These are phyloP conservation scores for Zoanthus solanderi DNA, from an alignment of 92 coral and sea anemone species.

Conservation along the genomic window DNA sequence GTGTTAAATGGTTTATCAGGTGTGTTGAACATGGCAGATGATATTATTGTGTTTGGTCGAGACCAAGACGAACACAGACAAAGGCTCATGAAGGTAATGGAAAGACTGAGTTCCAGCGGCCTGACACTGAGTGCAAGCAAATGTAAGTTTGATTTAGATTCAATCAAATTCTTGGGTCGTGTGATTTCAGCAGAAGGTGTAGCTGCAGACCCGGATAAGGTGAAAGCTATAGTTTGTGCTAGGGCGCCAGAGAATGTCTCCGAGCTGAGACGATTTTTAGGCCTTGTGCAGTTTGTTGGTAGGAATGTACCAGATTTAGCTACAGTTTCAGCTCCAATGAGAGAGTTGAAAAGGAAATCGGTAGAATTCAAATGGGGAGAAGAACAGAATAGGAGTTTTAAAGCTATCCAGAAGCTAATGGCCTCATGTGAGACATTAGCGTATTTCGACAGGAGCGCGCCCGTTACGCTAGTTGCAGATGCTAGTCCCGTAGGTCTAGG, in stretches of 20 bases:
- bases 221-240: slow-evolving; percentile 14
- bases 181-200: slow-evolving; percentile 35
- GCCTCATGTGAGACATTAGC: slow-evolving; percentile 42
- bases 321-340: not conserved
- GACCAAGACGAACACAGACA: slow-evolving; percentile 28
- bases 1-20: not conserved
- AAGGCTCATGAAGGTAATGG: slow-evolving; percentile 26
- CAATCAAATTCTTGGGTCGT: slow-evolving; percentile 47
- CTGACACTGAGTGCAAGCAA: slow-evolving; percentile 39
- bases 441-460: slow-evolving; percentile 30
- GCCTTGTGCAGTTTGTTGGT: slow-evolving; percentile 46
- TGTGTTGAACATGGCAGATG: not conserved
- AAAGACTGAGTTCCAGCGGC: not conserved
- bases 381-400: slow-evolving; percentile 39
- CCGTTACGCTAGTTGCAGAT: slow-evolving; percentile 41
- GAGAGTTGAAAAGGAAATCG: slow-evolving; percentile 5
- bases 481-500: slow-evolving; percentile 28
- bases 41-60: slow-evolving; percentile 15
- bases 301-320: slow-evolving; percentile 51
- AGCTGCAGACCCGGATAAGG: slow-evolving; percentile 46
- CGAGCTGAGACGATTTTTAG: slow-evolving; percentile 41
- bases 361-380: slow-evolving; percentile 25
- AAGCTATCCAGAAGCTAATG: slow-evolving; percentile 27
- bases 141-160: slow-evolving; percentile 29
- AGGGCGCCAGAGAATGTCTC: slow-evolving; percentile 38